phyloP scores from a whole-genome alignment of 1,140 invertebrate species.

The Nasonia giraulti region DNA sequence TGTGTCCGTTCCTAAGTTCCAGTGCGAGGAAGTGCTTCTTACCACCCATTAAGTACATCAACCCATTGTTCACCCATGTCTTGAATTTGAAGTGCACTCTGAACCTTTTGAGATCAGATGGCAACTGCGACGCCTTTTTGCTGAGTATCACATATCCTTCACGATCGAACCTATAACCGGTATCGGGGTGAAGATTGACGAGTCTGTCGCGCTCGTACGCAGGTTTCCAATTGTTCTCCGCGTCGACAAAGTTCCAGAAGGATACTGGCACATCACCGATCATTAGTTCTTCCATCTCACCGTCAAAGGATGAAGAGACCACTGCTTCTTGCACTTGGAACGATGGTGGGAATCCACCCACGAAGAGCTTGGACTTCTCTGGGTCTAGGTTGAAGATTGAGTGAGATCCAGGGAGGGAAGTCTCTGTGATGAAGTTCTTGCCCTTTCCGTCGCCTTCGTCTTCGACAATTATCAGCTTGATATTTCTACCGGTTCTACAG shows the following conservation, averaged over 20 bases:
- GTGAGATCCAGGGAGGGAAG: conserved; percentile 80
- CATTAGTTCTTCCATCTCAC: conserved; percentile 91
- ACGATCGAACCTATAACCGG: conserved; percentile 90
- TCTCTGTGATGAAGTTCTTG: conserved; percentile 75
- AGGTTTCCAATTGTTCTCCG: conserved; percentile 84
- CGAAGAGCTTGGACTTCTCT: conserved; percentile 89
- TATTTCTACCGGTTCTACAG: conserved; percentile 86
- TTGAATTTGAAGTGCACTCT: conserved; percentile 84
- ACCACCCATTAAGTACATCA: conserved; percentile 90
- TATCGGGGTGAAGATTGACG: conserved; percentile 77
- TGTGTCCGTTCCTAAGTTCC: conserved; percentile 85
- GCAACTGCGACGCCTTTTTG: conserved; percentile 76
- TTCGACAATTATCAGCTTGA: conserved; percentile 87
- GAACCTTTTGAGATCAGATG: conserved; percentile 76
- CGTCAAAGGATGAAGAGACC: conserved; percentile 85
- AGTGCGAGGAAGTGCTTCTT: conserved; percentile 87
- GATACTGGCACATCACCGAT: conserved; percentile 93
- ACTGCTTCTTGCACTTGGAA: conserved; percentile 82
- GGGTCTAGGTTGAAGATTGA: conserved; percentile 92
- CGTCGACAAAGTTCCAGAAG: conserved; percentile 94
- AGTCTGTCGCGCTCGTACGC: conserved; percentile 83
- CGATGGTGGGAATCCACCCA: conserved; percentile 88
- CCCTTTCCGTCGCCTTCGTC: conserved; percentile 80
- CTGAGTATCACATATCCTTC: conserved; percentile 86
- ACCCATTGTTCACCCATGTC: conserved; percentile 88